Base-by-base conservation (phyloP, 2,113 vertebrate species). In the Periophthalmus modestus region DNA sequence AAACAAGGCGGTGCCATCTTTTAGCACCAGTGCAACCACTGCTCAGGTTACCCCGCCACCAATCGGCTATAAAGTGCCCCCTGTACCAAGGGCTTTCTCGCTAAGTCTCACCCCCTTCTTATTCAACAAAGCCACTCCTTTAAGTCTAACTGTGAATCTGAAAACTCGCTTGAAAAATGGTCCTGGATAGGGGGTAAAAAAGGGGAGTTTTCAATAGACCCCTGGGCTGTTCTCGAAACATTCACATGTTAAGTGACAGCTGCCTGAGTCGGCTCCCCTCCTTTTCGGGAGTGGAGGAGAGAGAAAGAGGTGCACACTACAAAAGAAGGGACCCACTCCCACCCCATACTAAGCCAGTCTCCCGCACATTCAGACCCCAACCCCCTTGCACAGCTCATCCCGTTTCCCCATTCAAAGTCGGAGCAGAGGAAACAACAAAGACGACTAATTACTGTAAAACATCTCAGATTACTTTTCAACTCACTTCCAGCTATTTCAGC, bases 161-260 rank as follows among this genome's bases (percentile, higher is more conserved):
- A 93, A 24, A 93, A 91, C 89, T 93, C 89, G 82, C 86, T 85
- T 89, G 86, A 90, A 93, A 92, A 93, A 89, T 88, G 73, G 77
- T 72, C 57, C 69, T 69, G 66, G 48, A 73, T 66, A 78, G 82
- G 78, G 65, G 24, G 19, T 62, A 84, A 87, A 82, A 82, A 81
- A 74, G 79, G 68, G 80, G 84, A 86, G 83, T 89, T 90, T 92
- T 91, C 90, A 87, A 91, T 92, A 92, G 90, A 89, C 88, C 88
- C 89, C 90, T 70, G 85, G 87, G 89, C 89, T 74, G 82, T 87
- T 91, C 90, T 89, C 63, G 28, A 88, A 92, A 94, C 90, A 94
- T 95, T 95, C 93, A 93, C 90, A 94, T 95, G 94, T 92, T 95
- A 95, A 94, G 92, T 94, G 93, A 93, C 93, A 94, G 93, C 93